phyloP scores from a whole-genome alignment of 2,113 vertebrate genomes.

The Leptosomus discolor region DNA sequence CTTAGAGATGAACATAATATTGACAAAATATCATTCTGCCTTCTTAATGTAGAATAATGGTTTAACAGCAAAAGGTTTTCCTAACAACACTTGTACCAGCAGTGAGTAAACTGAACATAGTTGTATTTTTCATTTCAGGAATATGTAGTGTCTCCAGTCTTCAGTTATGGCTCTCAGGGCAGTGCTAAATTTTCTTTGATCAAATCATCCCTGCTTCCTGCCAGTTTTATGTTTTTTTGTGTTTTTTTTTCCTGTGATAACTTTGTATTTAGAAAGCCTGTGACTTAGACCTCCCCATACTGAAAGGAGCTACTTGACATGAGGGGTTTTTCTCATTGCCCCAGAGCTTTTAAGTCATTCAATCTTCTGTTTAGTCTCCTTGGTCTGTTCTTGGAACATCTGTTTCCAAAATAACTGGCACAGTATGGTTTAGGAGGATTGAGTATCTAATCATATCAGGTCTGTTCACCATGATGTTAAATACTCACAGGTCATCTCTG shows the following conservation, averaged over 20 bases:
- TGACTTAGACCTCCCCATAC: neutral
- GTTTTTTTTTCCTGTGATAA: no score
- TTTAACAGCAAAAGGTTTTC: neutral
- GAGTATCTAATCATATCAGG: slow-evolving; percentile 22
- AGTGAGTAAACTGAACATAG: neutral
- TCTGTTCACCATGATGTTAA: neutral
- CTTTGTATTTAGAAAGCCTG: neutral
- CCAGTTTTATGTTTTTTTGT: neutral
- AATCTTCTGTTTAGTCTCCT: slow-evolving; percentile 14
- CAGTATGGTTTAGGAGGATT: slow-evolving; percentile 1
- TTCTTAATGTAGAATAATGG: neutral
- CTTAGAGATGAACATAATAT: neutral
- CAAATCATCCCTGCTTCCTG: neutral
- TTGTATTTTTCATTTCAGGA: neutral
- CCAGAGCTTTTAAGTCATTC: neutral
- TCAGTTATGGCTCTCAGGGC: neutral
- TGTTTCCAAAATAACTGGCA: slow-evolving; percentile 28
- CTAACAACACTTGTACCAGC: neutral
- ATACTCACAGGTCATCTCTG: neutral
- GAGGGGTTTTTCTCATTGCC: neutral
- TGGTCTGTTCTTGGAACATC: slow-evolving; percentile 42
- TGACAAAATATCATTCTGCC: neutral
- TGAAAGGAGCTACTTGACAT: neutral
- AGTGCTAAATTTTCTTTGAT: neutral
- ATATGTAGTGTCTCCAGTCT: neutral